Conservation (phyloP, 2,113 vertebrate genomes). For the Nyctibius bracteatus region DNA sequence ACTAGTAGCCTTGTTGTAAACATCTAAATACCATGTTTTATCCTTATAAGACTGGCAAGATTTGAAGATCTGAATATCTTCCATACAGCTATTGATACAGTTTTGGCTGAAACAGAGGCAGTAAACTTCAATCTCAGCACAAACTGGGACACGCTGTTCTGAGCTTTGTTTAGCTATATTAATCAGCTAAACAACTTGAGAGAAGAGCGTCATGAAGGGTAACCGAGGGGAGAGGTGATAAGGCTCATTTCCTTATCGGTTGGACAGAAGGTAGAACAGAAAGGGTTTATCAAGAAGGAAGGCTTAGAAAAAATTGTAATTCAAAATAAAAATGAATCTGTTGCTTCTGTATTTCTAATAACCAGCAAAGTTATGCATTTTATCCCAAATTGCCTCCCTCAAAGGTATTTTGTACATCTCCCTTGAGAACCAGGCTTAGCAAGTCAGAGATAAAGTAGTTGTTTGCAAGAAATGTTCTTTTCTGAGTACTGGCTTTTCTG, state of each 20-base stretch:
- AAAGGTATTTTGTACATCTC: background rate
- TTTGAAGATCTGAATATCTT: background rate
- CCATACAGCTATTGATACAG: background rate
- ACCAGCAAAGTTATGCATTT: background rate
- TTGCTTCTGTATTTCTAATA: background rate
- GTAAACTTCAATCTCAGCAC: background rate
- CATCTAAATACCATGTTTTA: background rate
- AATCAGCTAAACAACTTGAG: conserved; percentile 31
- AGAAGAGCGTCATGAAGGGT: background rate
- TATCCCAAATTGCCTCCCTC: background rate
- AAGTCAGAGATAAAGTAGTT: background rate
- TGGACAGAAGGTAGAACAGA: background rate
- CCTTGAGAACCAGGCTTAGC: background rate
- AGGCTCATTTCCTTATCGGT: background rate
- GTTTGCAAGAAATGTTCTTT: background rate
- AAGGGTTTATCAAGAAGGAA: background rate
- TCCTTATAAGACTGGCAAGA: background rate
- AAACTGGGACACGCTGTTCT: background rate
- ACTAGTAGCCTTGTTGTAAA: background rate
- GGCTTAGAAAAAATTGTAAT: background rate
- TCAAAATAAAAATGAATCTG: background rate
- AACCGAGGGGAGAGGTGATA: conserved; percentile 26
- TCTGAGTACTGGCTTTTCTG: background rate
- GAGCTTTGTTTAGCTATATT: background rate
- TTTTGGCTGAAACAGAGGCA: background rate